phyloP scores from a whole-genome alignment of 2,888 invertebrate species.

The Lordiphosa andalusiaca region DNA sequence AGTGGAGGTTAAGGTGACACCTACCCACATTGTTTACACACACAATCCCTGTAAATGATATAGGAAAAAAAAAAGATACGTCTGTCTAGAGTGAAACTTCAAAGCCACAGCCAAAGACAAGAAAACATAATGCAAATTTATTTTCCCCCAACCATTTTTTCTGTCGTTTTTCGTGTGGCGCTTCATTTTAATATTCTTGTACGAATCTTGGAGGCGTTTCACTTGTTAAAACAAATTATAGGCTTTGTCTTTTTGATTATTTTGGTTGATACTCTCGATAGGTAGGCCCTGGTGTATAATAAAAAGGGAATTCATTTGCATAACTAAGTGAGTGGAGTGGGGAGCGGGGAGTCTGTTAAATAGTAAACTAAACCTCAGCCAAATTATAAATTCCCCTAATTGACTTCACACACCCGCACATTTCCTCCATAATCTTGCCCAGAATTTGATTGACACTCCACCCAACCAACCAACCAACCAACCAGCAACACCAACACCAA shows the following conservation, averaged over 20 bases:
- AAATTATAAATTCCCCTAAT: constrained; percentile 9
- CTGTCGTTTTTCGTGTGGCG: constrained; percentile 36
- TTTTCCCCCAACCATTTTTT: constrained; percentile 2
- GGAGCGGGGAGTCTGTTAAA: no score
- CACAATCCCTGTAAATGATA: not conserved
- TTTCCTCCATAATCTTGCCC: no score
- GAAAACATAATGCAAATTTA: constrained; percentile 42
- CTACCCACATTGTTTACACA: no score
- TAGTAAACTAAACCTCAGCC: not conserved
- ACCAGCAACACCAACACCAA: constrained; percentile 10
- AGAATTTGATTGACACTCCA: constrained; percentile 52
- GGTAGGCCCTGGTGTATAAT: constrained; percentile 53
- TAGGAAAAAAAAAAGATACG: not conserved
- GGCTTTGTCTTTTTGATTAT: constrained; percentile 71
- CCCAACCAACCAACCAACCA: constrained; percentile 4
- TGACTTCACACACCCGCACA: constrained; percentile 6
- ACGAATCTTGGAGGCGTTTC: constrained; percentile 65
- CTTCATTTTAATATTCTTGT: constrained; percentile 46
- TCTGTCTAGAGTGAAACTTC: constrained; percentile 15
- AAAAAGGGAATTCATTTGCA: constrained; percentile 60
- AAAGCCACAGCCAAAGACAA: constrained; percentile 5
- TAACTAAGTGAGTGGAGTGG: constrained; percentile 38
- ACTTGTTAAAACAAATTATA: constrained; percentile 74
- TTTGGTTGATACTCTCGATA: constrained; percentile 18
- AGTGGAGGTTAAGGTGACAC: no score